Evolutionary conservation across 2,113 vertebrate genomes (phyloP), one percentile per base, ranked within the genome.

Genomic region (Alouatta palliata): DNA sequence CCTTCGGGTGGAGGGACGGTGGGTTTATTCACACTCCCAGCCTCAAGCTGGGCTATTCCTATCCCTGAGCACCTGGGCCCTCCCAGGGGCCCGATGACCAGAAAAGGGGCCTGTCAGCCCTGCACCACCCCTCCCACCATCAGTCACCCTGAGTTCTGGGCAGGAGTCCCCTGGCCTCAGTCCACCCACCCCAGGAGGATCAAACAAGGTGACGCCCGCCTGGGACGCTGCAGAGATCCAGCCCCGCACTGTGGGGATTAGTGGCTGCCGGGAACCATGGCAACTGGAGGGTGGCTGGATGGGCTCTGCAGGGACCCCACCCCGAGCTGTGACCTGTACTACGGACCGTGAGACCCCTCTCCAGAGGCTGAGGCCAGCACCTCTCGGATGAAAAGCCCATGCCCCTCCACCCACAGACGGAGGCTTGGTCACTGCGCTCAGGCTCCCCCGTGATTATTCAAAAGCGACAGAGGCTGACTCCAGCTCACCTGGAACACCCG

Each of bases 201-300:
- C 76, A 90, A 16, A 47, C 35, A 56, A 94, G 91, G 95, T 75
- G 87, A 97, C 19, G 25, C 84, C 66, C 1, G 35, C 54, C 35
- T 20, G 96, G 95, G 61, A 93, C 82, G 32, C 21, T 27, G 79
- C 32, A 47, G 90, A 96, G 77, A 92, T 85, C 73, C 52, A 7
- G 11, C 84, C 80, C 5, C 4, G 47, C 3, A 25, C 70, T 10
- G 45, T 0, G 7, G 84, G 96, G 96, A 94, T 97, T 94, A 96
- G 80, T 8, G 17, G 49, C 84, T 20, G 82, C 90, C 14, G 9
- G 89, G n/a, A 93, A 61, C 84, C 97, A 96, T 97, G 92, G 96
- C 94, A 96, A 98, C 75, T 0, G 20, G 40, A 35, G 47, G 23
- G 8, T 30, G 52, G 68, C 70, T 47, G 3, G 0, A 13, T 13